Conservation (phyloP, 2,113 vertebrate genomes). For the Scophthalmus maximus region DNA sequence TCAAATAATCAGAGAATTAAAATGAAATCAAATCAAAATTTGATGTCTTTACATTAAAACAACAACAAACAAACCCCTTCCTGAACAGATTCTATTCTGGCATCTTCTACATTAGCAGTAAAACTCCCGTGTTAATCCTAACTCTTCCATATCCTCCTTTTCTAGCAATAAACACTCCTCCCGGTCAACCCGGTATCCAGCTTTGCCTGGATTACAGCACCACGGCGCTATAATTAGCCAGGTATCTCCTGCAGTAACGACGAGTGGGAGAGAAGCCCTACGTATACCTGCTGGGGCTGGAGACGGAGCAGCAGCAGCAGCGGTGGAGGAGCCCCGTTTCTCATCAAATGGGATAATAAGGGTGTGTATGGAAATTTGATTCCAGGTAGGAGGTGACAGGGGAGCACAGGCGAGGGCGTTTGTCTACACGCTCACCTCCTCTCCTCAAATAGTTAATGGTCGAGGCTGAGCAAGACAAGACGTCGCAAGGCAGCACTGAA, state of each 20-base stretch:
- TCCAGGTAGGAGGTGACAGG: conserved; percentile 67
- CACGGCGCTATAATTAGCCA: conserved; percentile 69
- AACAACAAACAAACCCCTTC: background rate
- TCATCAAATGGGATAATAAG: conserved; percentile 73
- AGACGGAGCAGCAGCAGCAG: conserved; percentile 33
- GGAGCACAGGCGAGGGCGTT: conserved; percentile 53
- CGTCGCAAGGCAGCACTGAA: conserved; percentile 8
- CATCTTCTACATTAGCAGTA: conserved; percentile 5
- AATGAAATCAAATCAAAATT: background rate
- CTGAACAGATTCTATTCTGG: background rate
- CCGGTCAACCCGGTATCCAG: conserved; percentile 52
- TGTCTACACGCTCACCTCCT: conserved; percentile 48
- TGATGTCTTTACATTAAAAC: background rate
- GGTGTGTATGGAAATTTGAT: conserved; percentile 51
- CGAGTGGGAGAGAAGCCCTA: conserved; percentile 57
- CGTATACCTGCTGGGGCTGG: conserved; percentile 53
- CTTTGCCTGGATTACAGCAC: conserved; percentile 57
- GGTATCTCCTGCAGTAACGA: conserved; percentile 70
- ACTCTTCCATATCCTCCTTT: conserved; percentile 20
- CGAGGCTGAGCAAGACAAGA: conserved; percentile 42
- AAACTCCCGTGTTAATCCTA: conserved; percentile 35
- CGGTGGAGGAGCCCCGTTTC: conserved; percentile 25
- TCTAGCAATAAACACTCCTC: conserved; percentile 32
- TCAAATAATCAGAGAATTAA: too few relatives aligned
- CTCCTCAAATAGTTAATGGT: conserved; percentile 38